A percentile compares a stretch with the other conserved stretches of the same genome.
These are phyloP conservation scores for Pinna nobilis DNA, from an alignment of 1,140 invertebrate species.

Conservation along the genomic window DNA sequence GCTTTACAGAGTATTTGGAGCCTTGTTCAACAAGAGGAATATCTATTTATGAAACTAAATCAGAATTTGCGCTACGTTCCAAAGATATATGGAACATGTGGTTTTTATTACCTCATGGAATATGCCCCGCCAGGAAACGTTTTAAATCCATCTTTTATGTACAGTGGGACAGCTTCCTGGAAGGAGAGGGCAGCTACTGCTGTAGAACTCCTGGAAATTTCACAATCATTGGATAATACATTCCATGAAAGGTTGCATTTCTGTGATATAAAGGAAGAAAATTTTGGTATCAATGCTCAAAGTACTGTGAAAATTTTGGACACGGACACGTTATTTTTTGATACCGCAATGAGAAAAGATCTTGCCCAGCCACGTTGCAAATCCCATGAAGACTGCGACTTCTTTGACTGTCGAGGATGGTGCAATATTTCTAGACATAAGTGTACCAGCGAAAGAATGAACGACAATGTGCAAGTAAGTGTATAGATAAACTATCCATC, in stretches of 20 bases:
- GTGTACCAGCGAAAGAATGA: slow-evolving; percentile 77
- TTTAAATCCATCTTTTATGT: slow-evolving; percentile 58
- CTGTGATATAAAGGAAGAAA: slow-evolving; percentile 82
- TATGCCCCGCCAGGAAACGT: slow-evolving; percentile 74
- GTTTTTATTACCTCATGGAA: slow-evolving; percentile 80
- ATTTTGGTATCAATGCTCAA: slow-evolving; percentile 80
- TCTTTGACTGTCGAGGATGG: slow-evolving; percentile 80
- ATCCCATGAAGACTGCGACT: slow-evolving; percentile 80
- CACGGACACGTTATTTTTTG: slow-evolving; percentile 74
- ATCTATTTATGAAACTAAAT: slow-evolving; percentile 79
- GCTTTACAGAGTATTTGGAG: slow-evolving; percentile 80
- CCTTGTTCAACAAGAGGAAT: slow-evolving; percentile 82
- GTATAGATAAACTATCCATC: too few relatives aligned
- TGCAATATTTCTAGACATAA: slow-evolving; percentile 76
- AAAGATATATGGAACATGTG: slow-evolving; percentile 81
- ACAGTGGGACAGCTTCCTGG: slow-evolving; percentile 75
- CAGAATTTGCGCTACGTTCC: slow-evolving; percentile 80
- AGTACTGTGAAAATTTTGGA: slow-evolving; percentile 78
- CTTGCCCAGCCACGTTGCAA: slow-evolving; percentile 72
- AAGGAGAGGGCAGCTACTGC: slow-evolving; percentile 72
- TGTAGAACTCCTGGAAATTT: slow-evolving; percentile 79
- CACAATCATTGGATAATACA: slow-evolving; percentile 78
- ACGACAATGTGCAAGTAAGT: slow-evolving; percentile 80
- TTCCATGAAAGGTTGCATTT: slow-evolving; percentile 79
- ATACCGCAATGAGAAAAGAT: slow-evolving; percentile 38